Evolutionary conservation across 2,888 invertebrate genomes (phyloP).

Genomic region (Mythimna loreyi): DNA sequence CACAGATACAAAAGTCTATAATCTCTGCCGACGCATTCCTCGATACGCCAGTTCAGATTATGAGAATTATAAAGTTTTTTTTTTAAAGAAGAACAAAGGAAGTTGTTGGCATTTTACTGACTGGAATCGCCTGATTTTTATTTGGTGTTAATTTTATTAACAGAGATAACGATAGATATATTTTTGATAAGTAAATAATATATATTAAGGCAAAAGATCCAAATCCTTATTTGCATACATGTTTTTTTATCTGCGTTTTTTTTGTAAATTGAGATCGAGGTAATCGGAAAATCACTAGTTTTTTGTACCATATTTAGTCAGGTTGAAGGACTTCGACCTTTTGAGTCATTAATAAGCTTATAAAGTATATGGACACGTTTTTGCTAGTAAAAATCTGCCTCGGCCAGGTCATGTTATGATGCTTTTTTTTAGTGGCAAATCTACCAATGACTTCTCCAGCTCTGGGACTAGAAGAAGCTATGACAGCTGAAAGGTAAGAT

Average conservation of each 20-base stretch:
- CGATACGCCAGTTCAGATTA: constrained; percentile 61
- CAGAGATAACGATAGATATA: constrained; percentile 29
- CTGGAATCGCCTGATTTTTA: constrained; percentile 24
- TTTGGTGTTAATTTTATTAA: constrained; percentile 39
- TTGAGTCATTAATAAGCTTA: background rate
- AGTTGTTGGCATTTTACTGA: constrained; percentile 33
- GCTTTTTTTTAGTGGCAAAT: too few relatives aligned
- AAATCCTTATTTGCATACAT: constrained; percentile 33
- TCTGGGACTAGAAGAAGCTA: too few relatives aligned
- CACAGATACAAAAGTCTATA: constrained; percentile 16
- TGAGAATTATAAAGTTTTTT: constrained; percentile 44
- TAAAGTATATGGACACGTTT: background rate
- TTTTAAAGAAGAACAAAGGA: constrained; percentile 41
- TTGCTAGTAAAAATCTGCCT: background rate
- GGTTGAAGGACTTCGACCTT: background rate
- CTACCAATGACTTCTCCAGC: too few relatives aligned
- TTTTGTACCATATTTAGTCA: background rate
- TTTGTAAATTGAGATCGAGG: constrained; percentile 16
- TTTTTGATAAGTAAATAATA: constrained; percentile 38
- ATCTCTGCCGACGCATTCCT: constrained; percentile 64
- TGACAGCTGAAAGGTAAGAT: too few relatives aligned
- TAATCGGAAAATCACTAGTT: constrained; percentile 1
- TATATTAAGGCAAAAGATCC: constrained; percentile 6
- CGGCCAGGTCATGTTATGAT: background rate
- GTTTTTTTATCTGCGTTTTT: constrained; percentile 6